These are phyloP conservation scores for Paguma larvata DNA, from an alignment of 2,797 vertebrate species.

Conservation along the genomic window DNA sequence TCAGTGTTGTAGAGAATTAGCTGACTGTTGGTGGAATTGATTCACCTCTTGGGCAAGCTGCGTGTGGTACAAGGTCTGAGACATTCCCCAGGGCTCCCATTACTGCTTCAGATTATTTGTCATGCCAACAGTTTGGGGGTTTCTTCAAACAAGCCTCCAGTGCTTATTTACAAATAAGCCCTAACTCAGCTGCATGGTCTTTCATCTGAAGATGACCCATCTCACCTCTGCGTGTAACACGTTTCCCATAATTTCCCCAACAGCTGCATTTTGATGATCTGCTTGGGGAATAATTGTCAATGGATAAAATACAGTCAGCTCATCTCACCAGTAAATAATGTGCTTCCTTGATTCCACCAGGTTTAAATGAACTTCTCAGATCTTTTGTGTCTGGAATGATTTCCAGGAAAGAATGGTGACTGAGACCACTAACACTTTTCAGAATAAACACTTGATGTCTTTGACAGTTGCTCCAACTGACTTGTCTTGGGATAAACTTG, in stretches of 20 bases:
- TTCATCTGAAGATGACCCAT: constrained; percentile 72
- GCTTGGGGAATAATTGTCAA: constrained; percentile 79
- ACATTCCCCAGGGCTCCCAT: not conserved
- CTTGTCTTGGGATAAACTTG: constrained; percentile 48
- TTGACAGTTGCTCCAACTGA: constrained; percentile 48
- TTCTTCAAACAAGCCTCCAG: constrained; percentile 61
- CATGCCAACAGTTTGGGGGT: constrained; percentile 35
- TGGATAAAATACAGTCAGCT: constrained; percentile 75
- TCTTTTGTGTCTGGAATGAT: constrained; percentile 58
- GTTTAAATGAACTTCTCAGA: constrained; percentile 41
- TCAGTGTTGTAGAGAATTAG: constrained; percentile 15
- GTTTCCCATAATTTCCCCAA: constrained; percentile 76
- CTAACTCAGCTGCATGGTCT: constrained; percentile 62
- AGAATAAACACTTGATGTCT: not conserved
- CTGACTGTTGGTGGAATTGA: constrained; percentile 24
- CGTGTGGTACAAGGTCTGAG: not conserved
- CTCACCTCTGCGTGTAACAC: constrained; percentile 66
- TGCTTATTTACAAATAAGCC: constrained; percentile 67
- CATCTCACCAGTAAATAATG: constrained; percentile 55
- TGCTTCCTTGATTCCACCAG: constrained; percentile 64
- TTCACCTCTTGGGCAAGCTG: constrained; percentile 33
- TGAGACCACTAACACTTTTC: constrained; percentile 45
- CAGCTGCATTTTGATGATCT: constrained; percentile 84
- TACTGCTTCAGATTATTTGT: not conserved
- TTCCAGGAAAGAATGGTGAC: constrained; percentile 60